phyloP scores from a whole-genome alignment of 1,140 invertebrate species.

The Drosophila kikkawai region DNA sequence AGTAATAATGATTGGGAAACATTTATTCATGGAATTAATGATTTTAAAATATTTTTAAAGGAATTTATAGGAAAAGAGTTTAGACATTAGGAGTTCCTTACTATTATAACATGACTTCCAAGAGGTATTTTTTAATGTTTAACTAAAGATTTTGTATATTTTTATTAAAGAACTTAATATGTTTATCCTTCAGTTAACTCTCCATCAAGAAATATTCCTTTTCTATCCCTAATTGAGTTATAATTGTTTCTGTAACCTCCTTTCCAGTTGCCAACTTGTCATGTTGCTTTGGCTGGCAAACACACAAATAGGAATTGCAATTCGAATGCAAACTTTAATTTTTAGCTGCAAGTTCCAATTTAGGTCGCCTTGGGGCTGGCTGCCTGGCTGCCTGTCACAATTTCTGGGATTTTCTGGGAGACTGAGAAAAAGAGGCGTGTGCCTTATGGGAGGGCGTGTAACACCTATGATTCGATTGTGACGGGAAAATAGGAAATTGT shows the following conservation, averaged over 20 bases:
- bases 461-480: slow-evolving; percentile 40
- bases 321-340: slow-evolving; percentile 73
- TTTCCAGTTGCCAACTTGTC: slow-evolving; percentile 32
- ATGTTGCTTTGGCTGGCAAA: slow-evolving; percentile 53
- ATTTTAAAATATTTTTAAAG: too few species aligned
- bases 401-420: slow-evolving; percentile 22
- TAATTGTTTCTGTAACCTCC: slow-evolving; percentile 49
- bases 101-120: background rate
- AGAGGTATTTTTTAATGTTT: background rate
- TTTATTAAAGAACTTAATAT: too few species aligned
- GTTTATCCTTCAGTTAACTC: background rate
- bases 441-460: slow-evolving; percentile 13
- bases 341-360: slow-evolving; percentile 66
- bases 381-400: slow-evolving; percentile 59
- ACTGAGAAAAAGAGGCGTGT: slow-evolving; percentile 38
- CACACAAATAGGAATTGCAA: slow-evolving; percentile 74
- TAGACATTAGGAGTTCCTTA: too few species aligned
- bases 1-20: background rate
- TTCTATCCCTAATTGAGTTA: slow-evolving; percentile 28
- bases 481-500: slow-evolving; percentile 23
- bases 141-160: too few species aligned
- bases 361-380: slow-evolving; percentile 60
- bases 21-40: too few species aligned
- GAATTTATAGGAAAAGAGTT: background rate
- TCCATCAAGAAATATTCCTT: background rate